Evolutionary conservation across 2,113 vertebrate genomes (phyloP).

Genomic region (Ameiurus melas): DNA sequence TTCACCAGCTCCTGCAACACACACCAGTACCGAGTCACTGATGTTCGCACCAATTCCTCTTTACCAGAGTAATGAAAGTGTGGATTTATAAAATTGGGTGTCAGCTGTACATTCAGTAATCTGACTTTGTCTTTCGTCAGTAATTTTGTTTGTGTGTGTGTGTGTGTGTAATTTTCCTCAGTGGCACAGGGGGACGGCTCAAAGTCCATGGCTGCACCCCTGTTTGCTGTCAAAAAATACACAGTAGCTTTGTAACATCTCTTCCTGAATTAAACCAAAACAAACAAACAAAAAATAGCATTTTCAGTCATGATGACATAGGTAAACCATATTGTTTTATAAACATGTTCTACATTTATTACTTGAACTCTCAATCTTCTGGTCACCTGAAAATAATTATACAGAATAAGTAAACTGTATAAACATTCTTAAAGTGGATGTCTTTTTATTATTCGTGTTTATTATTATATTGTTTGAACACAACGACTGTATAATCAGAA

Average conservation of each 20-base stretch:
- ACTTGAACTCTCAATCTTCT: background rate
- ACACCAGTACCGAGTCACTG: background rate
- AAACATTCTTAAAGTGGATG: background rate
- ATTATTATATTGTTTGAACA: background rate
- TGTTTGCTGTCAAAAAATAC: background rate
- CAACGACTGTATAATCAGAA: background rate
- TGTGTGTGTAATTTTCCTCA: background rate
- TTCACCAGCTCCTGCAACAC: background rate
- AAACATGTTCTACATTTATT: background rate
- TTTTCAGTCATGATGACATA: background rate
- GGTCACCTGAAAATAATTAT: background rate
- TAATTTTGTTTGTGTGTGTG: background rate
- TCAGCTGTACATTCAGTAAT: background rate
- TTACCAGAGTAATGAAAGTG: background rate
- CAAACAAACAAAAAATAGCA: no score
- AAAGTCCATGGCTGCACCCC: background rate
- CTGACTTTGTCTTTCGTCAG: background rate
- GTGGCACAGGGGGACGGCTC: background rate
- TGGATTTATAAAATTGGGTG: background rate
- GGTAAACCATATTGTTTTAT: background rate
- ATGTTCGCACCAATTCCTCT: background rate
- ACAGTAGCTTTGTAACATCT: background rate
- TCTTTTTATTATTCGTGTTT: background rate
- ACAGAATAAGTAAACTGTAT: background rate
- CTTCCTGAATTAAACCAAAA: background rate